Evolutionary conservation across 2,113 vertebrate species (phyloP).

Genomic region (Phrynosoma blainvillii): DNA sequence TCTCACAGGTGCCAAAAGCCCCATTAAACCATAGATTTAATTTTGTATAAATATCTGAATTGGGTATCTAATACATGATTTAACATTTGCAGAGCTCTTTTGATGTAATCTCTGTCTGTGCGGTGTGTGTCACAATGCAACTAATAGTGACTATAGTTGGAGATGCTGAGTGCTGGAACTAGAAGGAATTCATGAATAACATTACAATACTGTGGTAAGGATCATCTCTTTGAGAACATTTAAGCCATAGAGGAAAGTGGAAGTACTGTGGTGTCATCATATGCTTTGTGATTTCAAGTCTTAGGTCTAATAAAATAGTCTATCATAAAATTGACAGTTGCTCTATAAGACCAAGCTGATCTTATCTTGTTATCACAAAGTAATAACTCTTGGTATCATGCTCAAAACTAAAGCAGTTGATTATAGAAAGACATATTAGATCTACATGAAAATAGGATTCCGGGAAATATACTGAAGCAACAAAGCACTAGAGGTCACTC

Average conservation of each 20-base stretch:
- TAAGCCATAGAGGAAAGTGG: slow-evolving; percentile 41
- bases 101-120: slow-evolving; percentile 5
- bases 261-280: background rate
- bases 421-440: slow-evolving; percentile 56
- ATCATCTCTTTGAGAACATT: slow-evolving; percentile 35
- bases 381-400: slow-evolving; percentile 63
- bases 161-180: slow-evolving; percentile 34
- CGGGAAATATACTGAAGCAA: slow-evolving; percentile 47
- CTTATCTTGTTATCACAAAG: slow-evolving; percentile 56
- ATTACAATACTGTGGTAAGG: slow-evolving; percentile 17
- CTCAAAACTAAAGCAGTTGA: slow-evolving; percentile 54
- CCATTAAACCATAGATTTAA: slow-evolving; percentile 34
- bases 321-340: slow-evolving; percentile 24
- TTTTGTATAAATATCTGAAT: slow-evolving; percentile 18
- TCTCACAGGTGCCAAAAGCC: background rate
- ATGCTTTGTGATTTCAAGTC: slow-evolving; percentile 36
- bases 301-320: slow-evolving; percentile 41
- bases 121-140: slow-evolving; percentile 1
- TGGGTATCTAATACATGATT: background rate
- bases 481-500: slow-evolving; percentile 84
- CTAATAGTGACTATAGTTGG: slow-evolving; percentile 22
- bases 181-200: slow-evolving; percentile 56
- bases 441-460: slow-evolving; percentile 44
- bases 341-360: slow-evolving; percentile 29
- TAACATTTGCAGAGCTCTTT: slow-evolving; percentile 24